These are phyloP conservation scores for Todiramphus chloris DNA, from an alignment of 2,113 vertebrate species.

Conservation along the genomic window DNA sequence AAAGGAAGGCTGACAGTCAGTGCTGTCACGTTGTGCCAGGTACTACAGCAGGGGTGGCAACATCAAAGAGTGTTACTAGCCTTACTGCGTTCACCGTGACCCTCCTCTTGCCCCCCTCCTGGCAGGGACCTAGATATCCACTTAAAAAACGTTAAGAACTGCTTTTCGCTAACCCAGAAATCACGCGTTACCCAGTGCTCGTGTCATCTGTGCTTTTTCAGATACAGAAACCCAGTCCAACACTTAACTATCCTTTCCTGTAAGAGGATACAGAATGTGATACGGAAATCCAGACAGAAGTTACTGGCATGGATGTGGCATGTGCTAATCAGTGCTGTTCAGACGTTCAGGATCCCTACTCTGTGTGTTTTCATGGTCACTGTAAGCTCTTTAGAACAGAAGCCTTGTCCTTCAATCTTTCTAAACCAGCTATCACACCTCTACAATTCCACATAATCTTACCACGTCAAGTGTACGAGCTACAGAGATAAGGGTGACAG, in stretches of 20 bases:
- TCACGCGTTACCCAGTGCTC: neutral
- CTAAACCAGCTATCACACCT: conserved; percentile 46
- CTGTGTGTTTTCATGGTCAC: conserved; percentile 26
- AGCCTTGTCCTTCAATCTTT: neutral
- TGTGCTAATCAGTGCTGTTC: conserved; percentile 5
- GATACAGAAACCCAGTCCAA: conserved; percentile 26
- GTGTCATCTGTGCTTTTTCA: conserved; percentile 5
- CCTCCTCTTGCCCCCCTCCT: neutral
- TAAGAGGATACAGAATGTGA: neutral
- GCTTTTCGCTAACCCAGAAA: conserved; percentile 17
- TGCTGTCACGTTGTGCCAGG: neutral
- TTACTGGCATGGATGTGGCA: conserved; percentile 2
- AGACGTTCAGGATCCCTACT: neutral
- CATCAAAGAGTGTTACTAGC: neutral
- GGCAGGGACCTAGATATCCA: neutral
- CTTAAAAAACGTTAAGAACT: neutral
- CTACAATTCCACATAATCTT: conserved; percentile 39
- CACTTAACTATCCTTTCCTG: neutral
- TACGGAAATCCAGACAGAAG: neutral
- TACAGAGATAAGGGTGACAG: conserved; percentile 21
- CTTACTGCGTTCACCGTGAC: neutral
- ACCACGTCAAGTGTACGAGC: neutral
- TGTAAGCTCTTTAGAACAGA: conserved; percentile 32
- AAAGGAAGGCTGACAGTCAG: neutral
- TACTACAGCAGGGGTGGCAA: neutral